Percentiles rank a stretch among this genome's conserved stretches.
These are phyloP conservation scores for Drosophila aldrichi DNA, from an alignment of 2,888 invertebrate genomes.

Conservation along the genomic window DNA sequence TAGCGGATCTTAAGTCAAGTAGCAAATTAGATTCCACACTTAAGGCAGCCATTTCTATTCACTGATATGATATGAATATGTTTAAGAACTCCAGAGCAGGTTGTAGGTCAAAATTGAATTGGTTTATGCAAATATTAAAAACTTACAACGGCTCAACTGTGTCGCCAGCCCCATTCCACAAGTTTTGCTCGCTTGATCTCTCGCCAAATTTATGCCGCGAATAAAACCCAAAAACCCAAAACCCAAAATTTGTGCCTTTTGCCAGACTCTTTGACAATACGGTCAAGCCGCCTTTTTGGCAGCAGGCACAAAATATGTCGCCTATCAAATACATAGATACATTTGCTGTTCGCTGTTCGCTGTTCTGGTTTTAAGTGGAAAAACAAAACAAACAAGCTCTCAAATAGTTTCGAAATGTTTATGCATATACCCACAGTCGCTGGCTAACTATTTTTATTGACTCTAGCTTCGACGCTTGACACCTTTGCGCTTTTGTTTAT, in stretches of 20 bases:
- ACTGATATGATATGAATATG: constrained; percentile 47
- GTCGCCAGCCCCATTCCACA: constrained; percentile 57
- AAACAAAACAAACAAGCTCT: constrained; percentile 79
- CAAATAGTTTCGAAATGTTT: constrained; percentile 54
- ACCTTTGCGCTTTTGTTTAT: constrained; percentile 76
- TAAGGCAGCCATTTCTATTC: constrained; percentile 49
- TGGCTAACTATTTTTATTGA: constrained; percentile 75
- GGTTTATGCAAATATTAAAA: constrained; percentile 55
- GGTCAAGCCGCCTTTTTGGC: constrained; percentile 34
- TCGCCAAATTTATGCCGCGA: constrained; percentile 42
- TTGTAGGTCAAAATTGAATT: constrained; percentile 18
- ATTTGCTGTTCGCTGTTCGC: constrained; percentile 57
- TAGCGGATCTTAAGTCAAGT: constrained; percentile 33
- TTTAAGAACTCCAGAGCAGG: constrained; percentile 28
- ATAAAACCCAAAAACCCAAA: background rate
- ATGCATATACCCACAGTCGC: constrained; percentile 33
- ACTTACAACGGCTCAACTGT: constrained; percentile 39
- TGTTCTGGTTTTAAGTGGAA: constrained; percentile 76
- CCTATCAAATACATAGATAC: constrained; percentile 60
- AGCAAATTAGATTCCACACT: constrained; percentile 59
- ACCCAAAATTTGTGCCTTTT: constrained; percentile 13
- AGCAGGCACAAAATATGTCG: constrained; percentile 52
- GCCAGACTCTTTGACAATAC: constrained; percentile 27
- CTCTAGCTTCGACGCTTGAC: constrained; percentile 77
- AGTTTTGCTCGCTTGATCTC: constrained; percentile 3